Base-by-base conservation (phyloP, 1,140 invertebrate species). In the Manduca sexta region DNA sequence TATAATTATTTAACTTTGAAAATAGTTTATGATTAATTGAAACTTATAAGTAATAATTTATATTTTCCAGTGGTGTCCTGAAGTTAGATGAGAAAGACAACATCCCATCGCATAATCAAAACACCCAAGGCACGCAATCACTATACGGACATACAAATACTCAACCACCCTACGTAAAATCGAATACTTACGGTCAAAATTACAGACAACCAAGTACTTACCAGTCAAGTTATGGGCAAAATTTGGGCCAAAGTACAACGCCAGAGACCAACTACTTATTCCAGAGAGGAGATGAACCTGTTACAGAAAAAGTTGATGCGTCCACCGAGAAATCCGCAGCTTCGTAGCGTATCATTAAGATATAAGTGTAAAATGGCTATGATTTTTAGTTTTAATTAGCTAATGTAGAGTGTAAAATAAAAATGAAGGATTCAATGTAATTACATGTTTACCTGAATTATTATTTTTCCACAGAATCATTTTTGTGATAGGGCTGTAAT, bases 231-330 rank as follows among this genome's bases (percentile, higher is more conserved):
- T 54, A 62, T n/a, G 51, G 56, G 15, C 41, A 30, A 12, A 21
- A 41, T 4, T 13, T 5, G 14, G 12, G 13, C 40, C 46, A 51
- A 43, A 51, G 64, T 31, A 80, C 77, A 0, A 83, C 79, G 0
- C 76, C 68, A 8, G 69, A 52, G 2, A 83, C 74, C 15, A 79
- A 70, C 50, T 83, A 83, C 33, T 47, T 83, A 12, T 77, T 69
- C 31, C 67, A 77, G 37, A 60, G 79, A 39, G 74, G 74, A 45
- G 74, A 77, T 26, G 71, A 75, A 38, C 57, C 63, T 11, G 69
- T 69, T 6, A 70, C 69, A 5, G 49, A 51, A 0, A 69, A 69
- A 56, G 10, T 14, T 13, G 59, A 66, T 33, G 46, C 42, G 21
- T 56, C 51, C 13, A 56, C 58, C 13, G 52, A 56, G 16, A 37